Conservation (phyloP, 2,888 invertebrate genomes). For the Tetranychus piercei region DNA sequence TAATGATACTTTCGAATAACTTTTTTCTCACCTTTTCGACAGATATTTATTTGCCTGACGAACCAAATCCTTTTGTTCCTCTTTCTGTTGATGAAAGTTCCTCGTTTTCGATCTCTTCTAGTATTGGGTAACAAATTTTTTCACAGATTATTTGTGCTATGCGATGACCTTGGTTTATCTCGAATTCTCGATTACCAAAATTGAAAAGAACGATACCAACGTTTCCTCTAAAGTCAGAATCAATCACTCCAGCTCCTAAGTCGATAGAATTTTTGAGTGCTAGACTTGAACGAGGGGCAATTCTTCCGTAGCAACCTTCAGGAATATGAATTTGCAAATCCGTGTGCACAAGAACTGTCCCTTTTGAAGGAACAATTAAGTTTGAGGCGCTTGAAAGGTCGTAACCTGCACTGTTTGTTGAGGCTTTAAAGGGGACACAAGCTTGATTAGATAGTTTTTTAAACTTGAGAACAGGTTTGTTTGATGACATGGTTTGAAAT, state of each 20-base stretch:
- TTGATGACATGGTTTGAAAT: no score
- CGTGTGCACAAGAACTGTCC: slow-evolving; percentile 68
- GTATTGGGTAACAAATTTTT: slow-evolving; percentile 61
- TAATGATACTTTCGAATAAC: no score
- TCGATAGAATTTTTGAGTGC: slow-evolving; percentile 90
- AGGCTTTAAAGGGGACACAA: slow-evolving; percentile 61
- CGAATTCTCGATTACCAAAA: slow-evolving; percentile 61
- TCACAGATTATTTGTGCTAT: slow-evolving; percentile 95
- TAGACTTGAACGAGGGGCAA: slow-evolving; percentile 57
- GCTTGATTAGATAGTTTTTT: slow-evolving; percentile 65
- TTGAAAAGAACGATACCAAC: no score
- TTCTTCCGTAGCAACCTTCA: slow-evolving; percentile 72
- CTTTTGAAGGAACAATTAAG: slow-evolving; percentile 58
- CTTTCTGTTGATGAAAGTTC: no score
- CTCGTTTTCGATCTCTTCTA: slow-evolving; percentile 46
- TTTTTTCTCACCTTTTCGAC: no score
- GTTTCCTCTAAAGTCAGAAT: no score
- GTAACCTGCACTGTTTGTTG: slow-evolving; percentile 67
- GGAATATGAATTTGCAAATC: slow-evolving; percentile 71
- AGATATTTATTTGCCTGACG: no score
- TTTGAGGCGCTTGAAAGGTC: slow-evolving; percentile 57
- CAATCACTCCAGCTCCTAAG: slow-evolving; percentile 89
- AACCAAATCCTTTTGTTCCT: no score
- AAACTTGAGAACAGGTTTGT: slow-evolving; percentile 41
- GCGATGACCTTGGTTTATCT: slow-evolving; percentile 64